Evolutionary conservation across 1,140 invertebrate species (phyloP), one percentile per base, ranked within the genome.

Genomic region (Cyphomyrmex costatus): DNA sequence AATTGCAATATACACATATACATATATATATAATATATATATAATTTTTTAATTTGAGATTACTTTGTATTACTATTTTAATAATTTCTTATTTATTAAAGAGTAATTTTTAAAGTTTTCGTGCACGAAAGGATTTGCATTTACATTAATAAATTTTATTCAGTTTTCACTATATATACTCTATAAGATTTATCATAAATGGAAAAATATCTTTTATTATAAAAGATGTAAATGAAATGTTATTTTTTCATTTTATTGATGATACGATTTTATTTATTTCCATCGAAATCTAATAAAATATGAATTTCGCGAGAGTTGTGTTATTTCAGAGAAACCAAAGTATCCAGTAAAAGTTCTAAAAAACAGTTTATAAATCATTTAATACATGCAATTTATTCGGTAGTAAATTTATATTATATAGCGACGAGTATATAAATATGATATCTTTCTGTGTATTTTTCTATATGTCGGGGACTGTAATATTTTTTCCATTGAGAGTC

Each of bases 401-500:
- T 74, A 16, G 14, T 58, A 14, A 76, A 58, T 10, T 36, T 1
- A 58, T 53, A 33, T 33, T 36, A 14, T 51, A 6, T 46, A 30
- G 10, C 10, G 24, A 70, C 0, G 24, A 71, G 24, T 8, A 19
- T 58, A 73, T 73, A 36, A 76, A 76, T 27, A 24, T n/a, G 61
- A 61, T 27, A 61, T 76, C 5, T 76, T 36, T 60, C 7, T 36
- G 27, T 33, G 21, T 60, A 24, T 77, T 61, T 60, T 33, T 36
- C n/a, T 76, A 58, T 24, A 42, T 58, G 24, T n/a, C 56, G 53
- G 73, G 46, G 21, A 53, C 7, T 33, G n/a, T 79, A 63, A 78
- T 78, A 36, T 36, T 80, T 53, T 80, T 70, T 68, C 21, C 16
- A 56, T 56, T 10, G 66, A 53, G 30, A 80, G n/a, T 30, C 79